Evolutionary conservation across 2,113 vertebrate species (phyloP), one percentile per base, ranked within the genome.

Genomic region (Sitta europaea): DNA sequence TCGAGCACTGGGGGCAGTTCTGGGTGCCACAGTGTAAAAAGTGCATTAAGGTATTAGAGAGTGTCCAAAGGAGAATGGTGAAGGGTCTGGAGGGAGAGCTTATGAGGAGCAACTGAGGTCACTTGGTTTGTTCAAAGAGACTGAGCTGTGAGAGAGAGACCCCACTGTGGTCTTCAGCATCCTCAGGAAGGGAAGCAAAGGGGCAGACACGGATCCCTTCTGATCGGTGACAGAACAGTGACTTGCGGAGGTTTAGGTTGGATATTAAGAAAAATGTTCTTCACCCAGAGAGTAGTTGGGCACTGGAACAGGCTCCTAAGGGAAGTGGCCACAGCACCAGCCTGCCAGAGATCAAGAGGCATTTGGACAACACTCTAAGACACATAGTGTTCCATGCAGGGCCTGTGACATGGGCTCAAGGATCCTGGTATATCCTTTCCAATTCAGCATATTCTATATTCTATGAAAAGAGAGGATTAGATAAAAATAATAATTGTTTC

Each of bases 1-100:
- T 65, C 2, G 0, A 80, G 43, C 10, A 10, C 28, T 73, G 36
- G 18, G n/a, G 6, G 19, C 12, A 13, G 33, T 5, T 36, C 3
- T 58, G 59, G 22, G 7, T 43, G 7, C 10, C 18, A 4, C 27
- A 0, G 16, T 16, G 15, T 4, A 14, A 7, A 19, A 80, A 50
- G 16, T 10, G 28, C 9, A 33, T 58, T 43, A 19, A 43, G 10
- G 4, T 19, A 14, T 28, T n/a, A 11, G 14, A 43, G 22, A 21
- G 27, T 23, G 33, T 73, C 36, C 23, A 43, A 28, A 73, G 27
- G 6, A 51, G 18, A 19, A 73, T 28, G 18, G 15, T 33, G 43
- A 71, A 62, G 31, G 11, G 16, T 62, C 42, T 35, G 25, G 29
- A 50, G 18, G 27, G 23, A 36, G 28, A 50, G 12, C 14, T 2